Base-by-base conservation (phyloP, 2,888 invertebrate genomes). In the Cancer borealis region DNA sequence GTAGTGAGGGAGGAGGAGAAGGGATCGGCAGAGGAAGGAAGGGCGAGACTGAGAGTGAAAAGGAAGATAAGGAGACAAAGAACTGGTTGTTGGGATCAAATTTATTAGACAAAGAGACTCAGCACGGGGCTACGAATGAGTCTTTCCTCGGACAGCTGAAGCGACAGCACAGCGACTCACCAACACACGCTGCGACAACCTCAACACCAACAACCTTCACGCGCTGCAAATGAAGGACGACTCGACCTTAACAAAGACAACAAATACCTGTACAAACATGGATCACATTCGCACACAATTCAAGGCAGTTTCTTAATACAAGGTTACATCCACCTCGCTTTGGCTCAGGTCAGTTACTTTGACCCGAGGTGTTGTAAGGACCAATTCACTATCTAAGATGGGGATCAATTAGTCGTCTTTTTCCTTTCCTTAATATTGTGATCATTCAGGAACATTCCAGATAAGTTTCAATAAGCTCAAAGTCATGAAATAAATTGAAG, bases 31-130 rank as follows among this genome's bases (percentile, higher is more conserved):
- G 39, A 54, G 30, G n/a, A 90, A 30, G 49, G 39, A 79, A 66
- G 49, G 73, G 84, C 60, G 90, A 93, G 89, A 60, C 54, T 88
- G 88, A 88, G 88, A 88, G 79, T 79, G 92, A 79, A 84, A 84
- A 87, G 49, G 54, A 39, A 87, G n/a, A 45, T 46, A n/a, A 60
- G 79, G 79, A 79, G 79, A 79, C 79, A 79, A 79, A 79, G 79
- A 79, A 79, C 79, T 30, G 79, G 79, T 79, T 79, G 79, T 79
- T 79, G 79, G 79, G 79, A 30, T 79, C 79, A 79, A 30, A 79
- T 79, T 79, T 79, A 79, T 79, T 79, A 79, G 79, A 79, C 79
- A 79, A 79, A 79, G 79, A 79, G 79, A 30, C 79, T 79, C 79
- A 79, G 30, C 79, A 79, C 79, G 26, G 30, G 79, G 79, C 79